Conservation (phyloP, 2,797 vertebrate genomes). For the Molossus molossus region DNA sequence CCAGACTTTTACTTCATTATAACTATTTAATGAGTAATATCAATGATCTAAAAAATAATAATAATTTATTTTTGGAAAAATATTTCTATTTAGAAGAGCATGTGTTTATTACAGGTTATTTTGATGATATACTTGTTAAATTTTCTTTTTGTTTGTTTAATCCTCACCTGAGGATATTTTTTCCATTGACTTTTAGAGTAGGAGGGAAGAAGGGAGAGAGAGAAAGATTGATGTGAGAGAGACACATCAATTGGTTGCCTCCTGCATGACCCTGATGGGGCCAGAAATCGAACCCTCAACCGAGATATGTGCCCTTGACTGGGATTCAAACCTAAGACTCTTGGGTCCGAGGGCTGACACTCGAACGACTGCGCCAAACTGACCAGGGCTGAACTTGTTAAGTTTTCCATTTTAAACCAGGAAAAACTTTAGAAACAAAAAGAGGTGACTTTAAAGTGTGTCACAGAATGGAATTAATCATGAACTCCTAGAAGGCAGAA, state of each 20-base stretch:
- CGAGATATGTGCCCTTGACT: too few relatives aligned
- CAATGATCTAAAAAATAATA: slow-evolving; percentile 37
- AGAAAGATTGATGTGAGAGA: too few relatives aligned
- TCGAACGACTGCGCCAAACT: too few relatives aligned
- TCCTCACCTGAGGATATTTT: too few relatives aligned
- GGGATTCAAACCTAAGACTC: too few relatives aligned
- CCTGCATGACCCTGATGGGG: too few relatives aligned
- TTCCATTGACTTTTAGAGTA: too few relatives aligned
- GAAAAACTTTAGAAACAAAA: slow-evolving; percentile 35
- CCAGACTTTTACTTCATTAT: slow-evolving; percentile 56
- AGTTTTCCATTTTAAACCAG: background rate
- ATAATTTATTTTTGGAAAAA: slow-evolving; percentile 8
- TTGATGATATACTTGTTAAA: background rate
- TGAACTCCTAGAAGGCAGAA: slow-evolving; percentile 52
- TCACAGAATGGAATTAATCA: background rate
- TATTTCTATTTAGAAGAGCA: slow-evolving; percentile 20
- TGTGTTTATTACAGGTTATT: background rate
- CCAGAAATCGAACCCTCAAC: too few relatives aligned
- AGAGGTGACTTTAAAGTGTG: slow-evolving; percentile 19
- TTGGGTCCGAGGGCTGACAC: too few relatives aligned
- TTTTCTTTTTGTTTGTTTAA: background rate
- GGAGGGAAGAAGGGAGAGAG: too few relatives aligned
- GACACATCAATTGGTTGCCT: too few relatives aligned
- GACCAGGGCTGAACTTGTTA: background rate
- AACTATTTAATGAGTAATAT: slow-evolving; percentile 26